These are phyloP conservation scores for Cheilosia impressa DNA, from an alignment of 2,888 invertebrate genomes.

Conservation along the genomic window DNA sequence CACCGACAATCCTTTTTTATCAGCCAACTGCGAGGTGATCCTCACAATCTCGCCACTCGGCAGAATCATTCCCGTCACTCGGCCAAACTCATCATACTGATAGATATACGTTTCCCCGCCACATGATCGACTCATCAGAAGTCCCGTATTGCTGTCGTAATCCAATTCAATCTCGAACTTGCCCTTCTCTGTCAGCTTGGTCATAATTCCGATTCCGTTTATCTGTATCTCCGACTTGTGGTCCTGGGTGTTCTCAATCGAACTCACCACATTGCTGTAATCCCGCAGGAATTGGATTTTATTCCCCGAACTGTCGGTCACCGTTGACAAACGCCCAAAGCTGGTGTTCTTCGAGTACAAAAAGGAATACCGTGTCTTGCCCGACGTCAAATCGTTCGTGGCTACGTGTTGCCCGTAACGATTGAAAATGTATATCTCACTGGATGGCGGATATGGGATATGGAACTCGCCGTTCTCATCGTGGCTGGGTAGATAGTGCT, in stretches of 20 bases:
- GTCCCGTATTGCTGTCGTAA: conserved; percentile 94
- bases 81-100: conserved; percentile 94
- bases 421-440: conserved; percentile 97
- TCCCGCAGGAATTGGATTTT: conserved; percentile 96
- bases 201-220: conserved; percentile 95
- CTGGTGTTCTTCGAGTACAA: conserved; percentile 98
- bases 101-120: conserved; percentile 95
- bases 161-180: conserved; percentile 94
- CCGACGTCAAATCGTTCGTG: conserved; percentile 97
- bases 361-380: conserved; percentile 96
- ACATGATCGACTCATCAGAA: conserved; percentile 93
- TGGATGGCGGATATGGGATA: conserved; percentile 96
- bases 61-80: conserved; percentile 92
- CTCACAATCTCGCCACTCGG: conserved; percentile 96
- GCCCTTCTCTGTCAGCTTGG: conserved; percentile 94
- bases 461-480: conserved; percentile 96
- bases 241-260: conserved; percentile 97
- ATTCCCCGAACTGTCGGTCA: conserved; percentile 96
- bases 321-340: conserved; percentile 96
- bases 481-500: conserved; percentile 93
- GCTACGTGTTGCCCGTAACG: conserved; percentile 98
- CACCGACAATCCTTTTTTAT: conserved; percentile 90
- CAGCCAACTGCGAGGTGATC: conserved; percentile 90
- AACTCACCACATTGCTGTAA: conserved; percentile 95
- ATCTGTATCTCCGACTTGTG: conserved; percentile 96